Conservation (phyloP, 2,888 invertebrate genomes). For the Slavum lentiscoides region DNA sequence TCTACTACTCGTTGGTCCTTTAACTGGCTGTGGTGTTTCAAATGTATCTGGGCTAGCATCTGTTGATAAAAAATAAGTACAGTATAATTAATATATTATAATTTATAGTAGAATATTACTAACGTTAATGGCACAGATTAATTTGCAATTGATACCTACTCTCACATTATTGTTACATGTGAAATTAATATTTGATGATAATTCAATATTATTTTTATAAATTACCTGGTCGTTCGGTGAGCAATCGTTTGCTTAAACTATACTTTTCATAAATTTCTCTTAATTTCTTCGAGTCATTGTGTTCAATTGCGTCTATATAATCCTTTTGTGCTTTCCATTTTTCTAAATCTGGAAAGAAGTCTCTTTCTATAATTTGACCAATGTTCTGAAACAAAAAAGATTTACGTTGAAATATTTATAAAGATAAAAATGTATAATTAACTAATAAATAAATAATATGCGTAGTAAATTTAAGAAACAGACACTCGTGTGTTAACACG, state of each 20-base stretch:
- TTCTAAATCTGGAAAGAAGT: constrained; percentile 95
- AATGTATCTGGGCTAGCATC: constrained; percentile 88
- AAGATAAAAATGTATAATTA: background rate
- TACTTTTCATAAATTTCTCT: constrained; percentile 86
- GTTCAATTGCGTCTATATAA: constrained; percentile 87
- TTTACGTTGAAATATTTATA: background rate
- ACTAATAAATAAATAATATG: no score
- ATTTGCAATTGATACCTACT: no score
- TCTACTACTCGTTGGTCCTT: constrained; percentile 42
- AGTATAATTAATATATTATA: background rate
- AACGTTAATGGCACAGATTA: no score
- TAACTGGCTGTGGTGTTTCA: constrained; percentile 74
- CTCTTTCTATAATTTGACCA: constrained; percentile 93
- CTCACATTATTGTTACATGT: background rate
- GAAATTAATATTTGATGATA: background rate
- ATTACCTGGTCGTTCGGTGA: constrained; percentile 61
- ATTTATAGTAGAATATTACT: background rate
- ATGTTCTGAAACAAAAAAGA: constrained; percentile 68
- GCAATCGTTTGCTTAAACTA: constrained; percentile 69
- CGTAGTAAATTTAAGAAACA: no score
- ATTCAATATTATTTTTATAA: constrained; percentile 61
- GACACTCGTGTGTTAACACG: no score
- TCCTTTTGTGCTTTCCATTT: constrained; percentile 90
- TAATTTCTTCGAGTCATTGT: constrained; percentile 84
- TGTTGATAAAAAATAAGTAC: constrained; percentile 16